Base-by-base conservation (phyloP, 1,140 invertebrate genomes). In the Caenorhabditis tropicalis region DNA sequence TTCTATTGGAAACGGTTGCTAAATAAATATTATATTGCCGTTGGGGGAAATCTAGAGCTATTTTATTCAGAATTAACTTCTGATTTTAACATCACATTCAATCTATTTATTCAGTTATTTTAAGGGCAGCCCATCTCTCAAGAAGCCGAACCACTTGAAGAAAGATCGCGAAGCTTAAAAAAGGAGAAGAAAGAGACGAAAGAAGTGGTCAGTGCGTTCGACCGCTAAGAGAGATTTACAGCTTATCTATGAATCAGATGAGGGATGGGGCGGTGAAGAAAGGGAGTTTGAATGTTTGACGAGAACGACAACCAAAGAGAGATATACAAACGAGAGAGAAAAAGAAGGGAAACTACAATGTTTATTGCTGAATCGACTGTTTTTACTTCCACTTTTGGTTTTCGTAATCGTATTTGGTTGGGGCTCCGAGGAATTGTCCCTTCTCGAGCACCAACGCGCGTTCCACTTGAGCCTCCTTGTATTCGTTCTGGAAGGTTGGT, bases 311-410 rank as follows among this genome's bases (percentile, higher is more conserved):
- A 29, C 49, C 49, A 56, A 43, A 6, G 39, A 43, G 65, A 21
- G 65, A 46, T 74, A 74, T 74, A 74, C 33, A 74, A 74, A 74
- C 65, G 65, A 74, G 65, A 74, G 7, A 5, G 39, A 43, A 43
- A 43, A n/a, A 65, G 3, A 24, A 46, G n/a, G 21, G 51, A 53
- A 82, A 39, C 81, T 82, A 82, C 81, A 82, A 56, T 39, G 3
- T 58, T 58, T 82, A 58, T 56, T 81, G 24, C 31, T 29, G 79
- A 65, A 43, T 49, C n/a, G 56, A 31, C 21, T 15, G 48, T 70
- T 88, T 89, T 51, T 88, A 85, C 85, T 91, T 90, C 89, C 89
- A 90, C 24, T 85, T 86, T 31, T 90, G 91, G 79, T 90, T 90
- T 82, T 90, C 89, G 82, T 90, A 90, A 70, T 90, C 89, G 74